Evolutionary conservation across 2,797 vertebrate species (phyloP).

Genomic region (Siniperca scherzeri): DNA sequence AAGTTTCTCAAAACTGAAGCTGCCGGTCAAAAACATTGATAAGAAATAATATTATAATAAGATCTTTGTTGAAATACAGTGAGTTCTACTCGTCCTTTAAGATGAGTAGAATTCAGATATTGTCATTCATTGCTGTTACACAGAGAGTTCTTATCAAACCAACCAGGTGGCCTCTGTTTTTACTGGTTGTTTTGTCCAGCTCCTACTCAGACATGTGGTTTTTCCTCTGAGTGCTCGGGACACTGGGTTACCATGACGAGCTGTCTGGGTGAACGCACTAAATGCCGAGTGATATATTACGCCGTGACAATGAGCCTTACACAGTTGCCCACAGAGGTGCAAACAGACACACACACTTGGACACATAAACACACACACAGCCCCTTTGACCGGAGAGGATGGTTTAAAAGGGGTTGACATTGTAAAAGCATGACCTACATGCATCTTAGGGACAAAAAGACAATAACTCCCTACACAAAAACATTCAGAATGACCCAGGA

Average conservation of each 20-base stretch:
- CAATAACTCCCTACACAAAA: slow-evolving; percentile 48
- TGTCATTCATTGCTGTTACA: not conserved
- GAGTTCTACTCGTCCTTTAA: not conserved
- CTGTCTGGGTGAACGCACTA: slow-evolving; percentile 59
- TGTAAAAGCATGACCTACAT: slow-evolving; percentile 58
- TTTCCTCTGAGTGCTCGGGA: slow-evolving; percentile 58
- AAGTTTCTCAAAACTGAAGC: not conserved
- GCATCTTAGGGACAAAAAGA: slow-evolving; percentile 56
- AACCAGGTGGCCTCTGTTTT: slow-evolving; percentile 17
- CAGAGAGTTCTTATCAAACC: slow-evolving; percentile 11
- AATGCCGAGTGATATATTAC: slow-evolving; percentile 76
- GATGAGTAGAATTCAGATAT: not conserved
- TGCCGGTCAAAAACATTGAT: not conserved
- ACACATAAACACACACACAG: slow-evolving; percentile 31
- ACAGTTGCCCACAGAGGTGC: slow-evolving; percentile 33
- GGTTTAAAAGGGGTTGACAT: slow-evolving; percentile 41
- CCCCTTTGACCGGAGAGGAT: slow-evolving; percentile 16
- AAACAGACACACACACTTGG: slow-evolving; percentile 39
- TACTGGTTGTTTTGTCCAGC: slow-evolving; percentile 30
- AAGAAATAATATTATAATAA: not conserved
- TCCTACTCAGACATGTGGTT: slow-evolving; percentile 31
- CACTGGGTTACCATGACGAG: slow-evolving; percentile 76
- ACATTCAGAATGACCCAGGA: slow-evolving; percentile 13
- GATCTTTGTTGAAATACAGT: not conserved
- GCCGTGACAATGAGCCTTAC: slow-evolving; percentile 60